Conservation (phyloP, 2,888 invertebrate species). For the Hesperia comma region DNA sequence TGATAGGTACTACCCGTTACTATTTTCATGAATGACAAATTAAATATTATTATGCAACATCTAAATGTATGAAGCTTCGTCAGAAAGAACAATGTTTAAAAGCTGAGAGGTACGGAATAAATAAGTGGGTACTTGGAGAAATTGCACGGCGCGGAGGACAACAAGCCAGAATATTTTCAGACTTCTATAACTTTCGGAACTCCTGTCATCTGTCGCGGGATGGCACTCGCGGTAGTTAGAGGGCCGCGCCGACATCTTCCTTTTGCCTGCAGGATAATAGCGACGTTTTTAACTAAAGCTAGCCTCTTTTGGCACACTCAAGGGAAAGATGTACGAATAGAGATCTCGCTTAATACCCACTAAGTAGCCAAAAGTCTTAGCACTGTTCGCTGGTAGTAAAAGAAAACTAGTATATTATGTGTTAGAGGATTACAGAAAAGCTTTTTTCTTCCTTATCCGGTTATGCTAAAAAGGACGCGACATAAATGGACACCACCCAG, state of each 20-base stretch:
- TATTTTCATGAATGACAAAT: slow-evolving; percentile 3
- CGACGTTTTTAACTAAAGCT: neutral
- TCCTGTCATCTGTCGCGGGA: slow-evolving; percentile 4
- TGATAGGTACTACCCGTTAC: no score
- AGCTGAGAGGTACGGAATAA: slow-evolving; percentile 5
- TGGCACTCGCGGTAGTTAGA: neutral
- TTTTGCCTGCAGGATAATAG: slow-evolving; percentile 13
- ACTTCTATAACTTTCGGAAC: slow-evolving; percentile 17
- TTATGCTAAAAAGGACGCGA: neutral
- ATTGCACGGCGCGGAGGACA: slow-evolving; percentile 16
- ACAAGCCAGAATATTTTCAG: slow-evolving; percentile 8
- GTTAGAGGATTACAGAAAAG: neutral
- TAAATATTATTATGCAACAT: slow-evolving; percentile 10
- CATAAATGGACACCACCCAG: neutral
- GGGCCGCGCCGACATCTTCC: neutral
- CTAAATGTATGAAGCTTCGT: slow-evolving; percentile 20
- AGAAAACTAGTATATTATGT: slow-evolving; percentile 14
- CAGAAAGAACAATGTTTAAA: slow-evolving; percentile 14
- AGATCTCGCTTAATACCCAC: slow-evolving; percentile 3
- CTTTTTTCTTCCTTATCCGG: slow-evolving; percentile 9
- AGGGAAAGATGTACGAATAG: neutral
- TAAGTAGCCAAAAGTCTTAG: slow-evolving; percentile 1
- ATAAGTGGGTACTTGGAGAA: slow-evolving; percentile 12
- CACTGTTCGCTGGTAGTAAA: slow-evolving; percentile 7
- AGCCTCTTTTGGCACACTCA: slow-evolving; percentile 15